Conservation (phyloP, 2,797 vertebrate genomes). For the Gallinago stenura region DNA sequence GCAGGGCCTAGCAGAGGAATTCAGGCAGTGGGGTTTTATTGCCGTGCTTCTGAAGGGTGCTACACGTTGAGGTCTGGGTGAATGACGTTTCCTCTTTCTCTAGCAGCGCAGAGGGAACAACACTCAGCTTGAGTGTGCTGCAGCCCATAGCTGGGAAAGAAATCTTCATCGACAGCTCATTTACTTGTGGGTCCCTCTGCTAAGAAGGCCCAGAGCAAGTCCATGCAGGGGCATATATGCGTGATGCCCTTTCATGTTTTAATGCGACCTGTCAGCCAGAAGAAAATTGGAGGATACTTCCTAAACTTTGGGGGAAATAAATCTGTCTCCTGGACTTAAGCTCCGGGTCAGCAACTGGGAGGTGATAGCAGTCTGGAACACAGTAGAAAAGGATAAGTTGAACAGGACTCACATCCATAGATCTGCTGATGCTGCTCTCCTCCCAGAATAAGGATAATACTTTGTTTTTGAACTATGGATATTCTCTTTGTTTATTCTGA, state of each 20-base stretch:
- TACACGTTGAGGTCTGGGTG: rapidly evolving
- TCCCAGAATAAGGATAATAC: background rate
- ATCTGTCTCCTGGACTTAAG: background rate
- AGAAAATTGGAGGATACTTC: background rate
- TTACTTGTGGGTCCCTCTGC: background rate
- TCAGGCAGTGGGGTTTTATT: background rate
- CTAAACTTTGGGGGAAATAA: background rate
- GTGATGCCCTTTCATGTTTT: background rate
- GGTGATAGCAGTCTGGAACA: background rate
- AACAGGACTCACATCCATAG: background rate
- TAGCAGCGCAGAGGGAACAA: rapidly evolving
- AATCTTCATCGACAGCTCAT: background rate
- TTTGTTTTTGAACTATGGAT: background rate
- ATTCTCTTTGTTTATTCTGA: background rate
- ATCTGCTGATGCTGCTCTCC: background rate
- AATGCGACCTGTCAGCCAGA: background rate
- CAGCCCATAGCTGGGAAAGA: background rate
- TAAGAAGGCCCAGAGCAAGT: background rate
- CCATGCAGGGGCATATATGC: background rate
- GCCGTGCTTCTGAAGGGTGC: background rate
- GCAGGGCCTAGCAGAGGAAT: background rate
- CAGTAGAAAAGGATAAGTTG: background rate
- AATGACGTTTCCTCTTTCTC: background rate
- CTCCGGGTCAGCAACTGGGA: background rate
- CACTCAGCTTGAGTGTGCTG: background rate